Conservation (phyloP, 2,113 vertebrate genomes). For the Nycticorax nycticorax region DNA sequence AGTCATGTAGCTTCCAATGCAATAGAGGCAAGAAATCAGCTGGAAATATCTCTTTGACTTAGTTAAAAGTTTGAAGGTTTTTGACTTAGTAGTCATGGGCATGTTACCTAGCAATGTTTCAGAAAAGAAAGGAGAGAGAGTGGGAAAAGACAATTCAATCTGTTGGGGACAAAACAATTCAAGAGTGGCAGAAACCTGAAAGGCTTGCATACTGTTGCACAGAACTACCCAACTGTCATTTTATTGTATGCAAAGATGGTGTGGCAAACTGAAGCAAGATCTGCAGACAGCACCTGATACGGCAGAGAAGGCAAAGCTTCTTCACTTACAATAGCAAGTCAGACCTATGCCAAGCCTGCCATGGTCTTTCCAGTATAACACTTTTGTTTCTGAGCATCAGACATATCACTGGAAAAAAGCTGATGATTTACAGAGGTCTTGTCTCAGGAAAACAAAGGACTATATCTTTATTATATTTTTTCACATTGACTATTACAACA, state of each 20-base stretch:
- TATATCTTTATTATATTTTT: rapidly evolving
- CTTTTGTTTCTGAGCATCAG: background rate
- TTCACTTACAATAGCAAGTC: background rate
- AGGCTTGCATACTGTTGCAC: background rate
- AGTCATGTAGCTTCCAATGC: background rate
- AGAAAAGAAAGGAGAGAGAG: background rate
- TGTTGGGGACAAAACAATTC: background rate
- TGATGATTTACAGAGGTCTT: background rate
- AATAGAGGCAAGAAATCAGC: background rate
- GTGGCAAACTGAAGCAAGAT: background rate
- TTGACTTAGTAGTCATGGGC: background rate
- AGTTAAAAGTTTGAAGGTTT: background rate
- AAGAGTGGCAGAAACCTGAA: background rate
- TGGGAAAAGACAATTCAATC: background rate
- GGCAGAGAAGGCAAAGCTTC: background rate
- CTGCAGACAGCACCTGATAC: background rate
- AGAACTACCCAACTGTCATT: rapidly evolving
- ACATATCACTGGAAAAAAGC: background rate
- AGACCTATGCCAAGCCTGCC: rapidly evolving
- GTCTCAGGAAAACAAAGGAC: background rate
- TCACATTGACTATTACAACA: background rate
- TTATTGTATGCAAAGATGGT: rapidly evolving
- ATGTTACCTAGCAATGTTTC: background rate
- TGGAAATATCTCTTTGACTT: background rate
- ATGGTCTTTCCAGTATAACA: rapidly evolving